Evolutionary conservation across 2,888 invertebrate genomes (phyloP).

Genomic region (Cryptophagus acutangulus): DNA sequence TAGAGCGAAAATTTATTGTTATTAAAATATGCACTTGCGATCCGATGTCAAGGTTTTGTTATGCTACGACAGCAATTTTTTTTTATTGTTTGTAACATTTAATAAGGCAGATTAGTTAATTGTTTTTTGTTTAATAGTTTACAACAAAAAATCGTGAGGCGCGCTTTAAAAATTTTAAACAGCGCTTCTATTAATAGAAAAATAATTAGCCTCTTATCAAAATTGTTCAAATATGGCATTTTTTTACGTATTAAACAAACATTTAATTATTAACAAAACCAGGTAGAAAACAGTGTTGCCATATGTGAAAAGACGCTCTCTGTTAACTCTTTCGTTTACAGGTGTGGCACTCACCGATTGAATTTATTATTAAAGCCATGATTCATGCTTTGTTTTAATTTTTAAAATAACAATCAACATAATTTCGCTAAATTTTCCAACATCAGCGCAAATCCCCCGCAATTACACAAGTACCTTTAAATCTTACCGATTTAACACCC

Average conservation of each 20-base stretch:
- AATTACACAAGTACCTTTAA: too few species aligned
- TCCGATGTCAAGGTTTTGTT: conserved; percentile 11
- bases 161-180: too few species aligned
- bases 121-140: not conserved
- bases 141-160: too few species aligned
- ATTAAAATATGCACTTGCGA: too few species aligned
- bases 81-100: not conserved
- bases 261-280: conserved; percentile 10
- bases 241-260: not conserved
- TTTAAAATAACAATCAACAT: not conserved
- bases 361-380: conserved; percentile 11
- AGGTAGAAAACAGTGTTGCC: conserved; percentile 30
- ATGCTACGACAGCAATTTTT: conserved; percentile 4
- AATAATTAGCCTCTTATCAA: too few species aligned
- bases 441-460: too few species aligned
- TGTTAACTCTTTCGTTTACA: conserved; percentile 25
- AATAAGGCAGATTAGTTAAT: too few species aligned
- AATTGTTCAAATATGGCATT: too few species aligned
- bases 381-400: conserved; percentile 9
- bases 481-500: too few species aligned
- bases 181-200: too few species aligned
- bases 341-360: conserved; percentile 32
- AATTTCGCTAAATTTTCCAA: too few species aligned
- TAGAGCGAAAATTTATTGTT: too few species aligned
- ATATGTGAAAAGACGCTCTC: conserved; percentile 20